Evolutionary conservation across 2,888 invertebrate genomes (phyloP), one percentile per base, ranked within the genome.

Genomic region (Malthinus flaveolus): DNA sequence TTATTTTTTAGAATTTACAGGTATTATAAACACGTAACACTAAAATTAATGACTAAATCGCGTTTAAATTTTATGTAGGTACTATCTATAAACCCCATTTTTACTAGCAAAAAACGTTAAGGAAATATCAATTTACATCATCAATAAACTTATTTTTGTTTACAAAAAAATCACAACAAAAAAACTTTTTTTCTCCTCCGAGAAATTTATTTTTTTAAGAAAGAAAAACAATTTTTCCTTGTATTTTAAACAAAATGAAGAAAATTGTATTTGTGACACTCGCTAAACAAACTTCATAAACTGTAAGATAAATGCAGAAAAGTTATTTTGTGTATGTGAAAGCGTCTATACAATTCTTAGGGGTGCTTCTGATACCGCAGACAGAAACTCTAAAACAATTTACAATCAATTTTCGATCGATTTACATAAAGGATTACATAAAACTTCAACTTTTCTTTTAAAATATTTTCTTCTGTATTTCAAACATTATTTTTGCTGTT

Each of bases 321-420:
- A 45, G 52, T 35, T 52, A 37, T 36, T 46, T 46, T 52, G 31
- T 23, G 23, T 45, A 45, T 46, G 52, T 36, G 45, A 39, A 54
- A 37, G 54, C 46, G 54, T 39, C 36, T 54, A 52, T 45, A 32
- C 32, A 9, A 23, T 42, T 11, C 36, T 52, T 52, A 7, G n/a
- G n/a, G 34, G 36, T 45, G 52, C 33, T 54, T 39, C 36, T 54
- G 39, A 39, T 54, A 47, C 12, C 48, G 47, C 15, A 47, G 54
- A 48, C 54, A 54, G 54, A 39, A 39, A 47, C 54, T 54, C 39
- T 48, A 54, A 54, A 54, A 54, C 54, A 54, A 54, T 54, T 54
- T 54, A 33, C 54, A 54, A 54, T 54, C 54, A 47, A 54, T 54
- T 54, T 54, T 36, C 54, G 47, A 54, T 54, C 54, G 46, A 54